These are phyloP conservation scores for Molossus molossus DNA, from an alignment of 2,797 vertebrate species.

Conservation along the genomic window DNA sequence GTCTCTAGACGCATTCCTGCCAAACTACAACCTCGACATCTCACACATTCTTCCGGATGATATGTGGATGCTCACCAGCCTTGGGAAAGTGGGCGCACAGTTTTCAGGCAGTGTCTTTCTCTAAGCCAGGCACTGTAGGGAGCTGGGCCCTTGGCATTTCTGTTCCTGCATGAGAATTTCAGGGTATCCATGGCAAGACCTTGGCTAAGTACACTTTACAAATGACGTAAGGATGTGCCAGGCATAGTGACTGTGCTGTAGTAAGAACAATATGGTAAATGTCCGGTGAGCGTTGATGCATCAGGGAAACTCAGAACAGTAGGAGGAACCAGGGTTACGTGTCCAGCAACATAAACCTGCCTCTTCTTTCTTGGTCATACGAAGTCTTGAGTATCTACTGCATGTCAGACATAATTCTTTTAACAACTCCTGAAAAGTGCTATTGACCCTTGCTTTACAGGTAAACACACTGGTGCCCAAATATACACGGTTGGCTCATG, in stretches of 20 bases:
- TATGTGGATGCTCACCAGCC: neutral
- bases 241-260: neutral
- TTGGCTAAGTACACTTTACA: neutral
- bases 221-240: no score
- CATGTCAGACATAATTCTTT: neutral
- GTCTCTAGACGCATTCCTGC: neutral
- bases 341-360: neutral
- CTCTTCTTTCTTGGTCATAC: neutral
- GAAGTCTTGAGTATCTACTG: neutral
- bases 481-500: slow-evolving; percentile 1
- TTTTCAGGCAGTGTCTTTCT: neutral
- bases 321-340: neutral
- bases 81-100: neutral
- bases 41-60: neutral
- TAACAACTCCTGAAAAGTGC: neutral
- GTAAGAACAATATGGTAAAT: neutral
- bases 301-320: neutral
- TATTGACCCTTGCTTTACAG: neutral
- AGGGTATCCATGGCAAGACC: neutral
- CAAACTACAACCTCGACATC: neutral
- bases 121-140: neutral
- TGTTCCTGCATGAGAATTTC: neutral
- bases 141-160: neutral
- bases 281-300: neutral
- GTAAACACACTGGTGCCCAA: neutral